Conservation (phyloP, 2,888 invertebrate genomes). For the Megaustenia siamemsis region DNA sequence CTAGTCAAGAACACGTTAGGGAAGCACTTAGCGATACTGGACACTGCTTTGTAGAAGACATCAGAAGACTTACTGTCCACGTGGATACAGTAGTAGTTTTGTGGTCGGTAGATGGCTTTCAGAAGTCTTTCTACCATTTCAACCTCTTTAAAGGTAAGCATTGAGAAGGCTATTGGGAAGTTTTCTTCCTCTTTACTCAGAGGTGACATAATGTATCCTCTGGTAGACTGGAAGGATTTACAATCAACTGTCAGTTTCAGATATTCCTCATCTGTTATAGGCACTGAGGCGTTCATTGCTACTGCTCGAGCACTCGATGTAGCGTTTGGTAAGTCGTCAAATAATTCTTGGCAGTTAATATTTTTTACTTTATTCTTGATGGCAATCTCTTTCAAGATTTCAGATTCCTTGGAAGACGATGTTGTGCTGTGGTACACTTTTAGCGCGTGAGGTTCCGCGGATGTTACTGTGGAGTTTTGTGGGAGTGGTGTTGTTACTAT, state of each 20-base stretch:
- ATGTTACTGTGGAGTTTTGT: neutral
- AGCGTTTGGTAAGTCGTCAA: neutral
- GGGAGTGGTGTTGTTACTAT: neutral
- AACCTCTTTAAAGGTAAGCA: slow-evolving; percentile 32
- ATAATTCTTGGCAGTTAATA: neutral
- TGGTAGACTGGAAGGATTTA: neutral
- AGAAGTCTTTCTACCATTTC: slow-evolving; percentile 49
- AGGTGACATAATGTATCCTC: slow-evolving; percentile 37
- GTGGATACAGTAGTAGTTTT: slow-evolving; percentile 49
- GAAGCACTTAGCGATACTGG: slow-evolving; percentile 29
- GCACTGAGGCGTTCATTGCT: neutral
- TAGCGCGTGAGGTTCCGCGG: neutral
- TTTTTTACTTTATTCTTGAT: neutral
- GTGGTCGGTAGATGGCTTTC: slow-evolving; percentile 36
- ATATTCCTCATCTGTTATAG: neutral
- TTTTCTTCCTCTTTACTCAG: slow-evolving; percentile 42
- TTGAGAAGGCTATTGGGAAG: slow-evolving; percentile 38
- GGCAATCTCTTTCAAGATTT: neutral
- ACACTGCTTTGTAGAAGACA: slow-evolving; percentile 22
- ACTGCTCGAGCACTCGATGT: neutral
- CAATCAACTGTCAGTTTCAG: slow-evolving; percentile 19
- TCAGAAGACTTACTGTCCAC: slow-evolving; percentile 26
- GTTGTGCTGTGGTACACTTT: neutral
- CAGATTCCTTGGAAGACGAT: no score
- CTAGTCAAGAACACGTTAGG: slow-evolving; percentile 24